Evolutionary conservation across 2,888 invertebrate species (phyloP).

Genomic region (Tetramorium bicarinatum): DNA sequence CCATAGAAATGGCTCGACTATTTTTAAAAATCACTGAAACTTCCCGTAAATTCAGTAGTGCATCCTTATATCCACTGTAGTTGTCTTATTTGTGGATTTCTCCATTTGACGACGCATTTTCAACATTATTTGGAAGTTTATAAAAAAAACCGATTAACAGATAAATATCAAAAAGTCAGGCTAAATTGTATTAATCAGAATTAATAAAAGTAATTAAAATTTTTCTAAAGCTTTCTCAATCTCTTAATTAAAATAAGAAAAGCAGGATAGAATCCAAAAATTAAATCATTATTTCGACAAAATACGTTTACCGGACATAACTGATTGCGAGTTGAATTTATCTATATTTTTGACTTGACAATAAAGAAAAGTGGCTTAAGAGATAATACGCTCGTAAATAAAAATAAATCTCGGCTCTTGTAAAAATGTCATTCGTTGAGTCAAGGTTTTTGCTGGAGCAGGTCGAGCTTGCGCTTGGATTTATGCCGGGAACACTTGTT

Average conservation of each 20-base stretch:
- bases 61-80: background rate
- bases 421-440: constrained; percentile 4
- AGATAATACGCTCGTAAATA: background rate
- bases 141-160: background rate
- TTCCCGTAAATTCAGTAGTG: background rate
- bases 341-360: background rate
- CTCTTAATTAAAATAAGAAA: background rate
- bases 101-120: background rate
- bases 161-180: background rate
- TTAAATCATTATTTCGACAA: constrained; percentile 5
- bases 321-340: background rate
- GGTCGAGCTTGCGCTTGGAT: constrained; percentile 29
- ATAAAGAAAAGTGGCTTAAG: background rate
- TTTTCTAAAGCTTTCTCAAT: background rate
- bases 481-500: constrained; percentile 72
- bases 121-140: background rate
- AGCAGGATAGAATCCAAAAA: background rate
- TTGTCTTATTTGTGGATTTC: background rate
- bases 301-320: background rate
- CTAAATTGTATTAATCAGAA: background rate
- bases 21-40: background rate
- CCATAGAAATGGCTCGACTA: constrained; percentile 10
- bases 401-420: background rate
- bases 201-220: background rate
- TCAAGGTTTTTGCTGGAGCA: constrained; percentile 4